Percentiles rank a stretch among this genome's conserved stretches.
phyloP scores from a whole-genome alignment of 1,140 invertebrate genomes.

The Drosophila chauvacae region DNA sequence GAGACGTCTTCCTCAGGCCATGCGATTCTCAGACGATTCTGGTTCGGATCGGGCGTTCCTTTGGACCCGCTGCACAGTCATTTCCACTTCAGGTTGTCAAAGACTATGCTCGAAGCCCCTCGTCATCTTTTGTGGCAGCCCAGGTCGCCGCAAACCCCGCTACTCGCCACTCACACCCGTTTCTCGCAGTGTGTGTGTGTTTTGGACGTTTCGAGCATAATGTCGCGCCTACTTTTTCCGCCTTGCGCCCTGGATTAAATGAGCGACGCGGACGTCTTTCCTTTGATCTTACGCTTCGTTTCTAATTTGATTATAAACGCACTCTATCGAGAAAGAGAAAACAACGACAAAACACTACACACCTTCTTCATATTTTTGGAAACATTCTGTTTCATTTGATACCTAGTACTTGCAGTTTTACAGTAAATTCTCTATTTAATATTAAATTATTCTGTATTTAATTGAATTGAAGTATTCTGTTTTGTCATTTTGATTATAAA shows the following conservation, averaged over 20 bases:
- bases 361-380: background rate
- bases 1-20: constrained; percentile 77
- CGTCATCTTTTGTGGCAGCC: constrained; percentile 72
- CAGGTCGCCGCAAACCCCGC: constrained; percentile 6
- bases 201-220: constrained; percentile 77
- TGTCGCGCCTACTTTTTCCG: constrained; percentile 81
- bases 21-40: constrained; percentile 16
- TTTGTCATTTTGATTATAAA: too few species aligned
- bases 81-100: constrained; percentile 82
- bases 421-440: too few species aligned
- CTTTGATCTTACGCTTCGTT: constrained; percentile 82
- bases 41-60: constrained; percentile 29
- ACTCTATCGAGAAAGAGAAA: constrained; percentile 33
- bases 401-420: background rate
- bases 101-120: constrained; percentile 54
- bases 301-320: constrained; percentile 84
- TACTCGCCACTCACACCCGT: background rate
- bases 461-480: background rate
- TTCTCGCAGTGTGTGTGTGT: constrained; percentile 46
- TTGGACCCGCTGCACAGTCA: constrained; percentile 53
- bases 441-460: background rate
- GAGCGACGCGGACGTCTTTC: constrained; percentile 32
- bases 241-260: constrained; percentile 42
- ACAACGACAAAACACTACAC: constrained; percentile 8
- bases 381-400: background rate